Evolutionary conservation across 2,888 invertebrate genomes (phyloP), one percentile per base, ranked within the genome.

Genomic region (Sinelater perroti): DNA sequence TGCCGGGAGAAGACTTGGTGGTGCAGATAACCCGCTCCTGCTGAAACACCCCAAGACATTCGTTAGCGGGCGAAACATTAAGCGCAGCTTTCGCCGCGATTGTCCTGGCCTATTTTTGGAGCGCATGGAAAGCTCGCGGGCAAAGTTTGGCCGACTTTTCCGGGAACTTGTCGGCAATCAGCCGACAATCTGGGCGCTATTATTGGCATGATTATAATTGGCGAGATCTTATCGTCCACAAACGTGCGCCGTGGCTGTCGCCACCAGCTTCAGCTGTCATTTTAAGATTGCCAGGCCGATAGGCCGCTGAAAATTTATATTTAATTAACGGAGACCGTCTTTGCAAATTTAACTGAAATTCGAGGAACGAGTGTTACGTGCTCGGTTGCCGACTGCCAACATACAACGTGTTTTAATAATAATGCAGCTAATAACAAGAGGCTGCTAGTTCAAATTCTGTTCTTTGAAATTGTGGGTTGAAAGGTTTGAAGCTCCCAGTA

Each of bases 201-300:
- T 38, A 36, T 50, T 50, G 33, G 42, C 38, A 31, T 20, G 38
- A 42, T 51, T 51, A 52, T 52, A 52, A 52, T 44, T 52, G 52
- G 52, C 52, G 26, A 52, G 52, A 52, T 52, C 16, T 52, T 52
- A 52, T 52, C 52, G 10, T 21, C 33, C 14, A 21, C 21, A 24
- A 35, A 24, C 10, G 44, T 44, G 44, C 21, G 52, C 14, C 26
- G 33, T 33, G 21, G 30, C 33, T 33, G 42, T 44, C 44, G 52
- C 44, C 38, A 50, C 20, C 21, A 52, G 52, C 42, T 44, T 24
- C 52, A 44, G 35, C 20, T 52, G 52, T 52, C 52, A 42, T 52
- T 44, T 52, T 17, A 33, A 52, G 52, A 52, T 51, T 24, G 30
- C 40, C 36, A 28, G 42, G 21, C 42, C 18, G 51, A 51, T 52